Percentiles rank a stretch among this genome's conserved stretches.
These are phyloP conservation scores for Lissonota sp. DNA, from an alignment of 2,888 invertebrate species.

Conservation along the genomic window DNA sequence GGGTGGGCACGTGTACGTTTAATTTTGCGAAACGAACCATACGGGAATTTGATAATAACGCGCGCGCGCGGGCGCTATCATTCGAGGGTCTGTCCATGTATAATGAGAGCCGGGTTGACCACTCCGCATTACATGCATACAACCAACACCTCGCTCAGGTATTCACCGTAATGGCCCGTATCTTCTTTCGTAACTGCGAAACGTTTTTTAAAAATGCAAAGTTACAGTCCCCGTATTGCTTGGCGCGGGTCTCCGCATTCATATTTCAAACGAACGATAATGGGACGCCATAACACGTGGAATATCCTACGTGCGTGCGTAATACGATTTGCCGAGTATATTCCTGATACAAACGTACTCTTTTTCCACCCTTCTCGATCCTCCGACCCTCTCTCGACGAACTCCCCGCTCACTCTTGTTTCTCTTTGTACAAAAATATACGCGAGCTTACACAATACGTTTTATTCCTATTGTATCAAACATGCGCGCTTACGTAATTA, in stretches of 20 bases:
- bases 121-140: background rate
- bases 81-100: background rate
- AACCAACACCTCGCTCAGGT: conserved; percentile 16
- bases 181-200: conserved; percentile 40
- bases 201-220: conserved; percentile 44
- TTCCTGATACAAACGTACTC: background rate
- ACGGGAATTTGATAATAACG: background rate
- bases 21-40: conserved; percentile 1
- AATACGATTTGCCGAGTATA: conserved; percentile 23
- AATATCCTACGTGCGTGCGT: conserved; percentile 19
- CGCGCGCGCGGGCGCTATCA: background rate
- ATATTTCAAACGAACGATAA: conserved; percentile 59
- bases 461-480: background rate
- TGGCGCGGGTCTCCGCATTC: conserved; percentile 18
- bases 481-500: conserved; percentile 53
- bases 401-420: background rate
- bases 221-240: conserved; percentile 4
- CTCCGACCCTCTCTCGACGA: background rate
- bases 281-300: conserved; percentile 30
- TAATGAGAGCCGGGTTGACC: conserved; percentile 25
- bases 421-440: background rate
- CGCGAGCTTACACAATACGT: too few relatives aligned
- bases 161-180: conserved; percentile 52
- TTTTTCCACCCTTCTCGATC: background rate
- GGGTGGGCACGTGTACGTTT: conserved; percentile 14